Base-by-base conservation (phyloP, 2,113 vertebrate species). In the Nestor notabilis region DNA sequence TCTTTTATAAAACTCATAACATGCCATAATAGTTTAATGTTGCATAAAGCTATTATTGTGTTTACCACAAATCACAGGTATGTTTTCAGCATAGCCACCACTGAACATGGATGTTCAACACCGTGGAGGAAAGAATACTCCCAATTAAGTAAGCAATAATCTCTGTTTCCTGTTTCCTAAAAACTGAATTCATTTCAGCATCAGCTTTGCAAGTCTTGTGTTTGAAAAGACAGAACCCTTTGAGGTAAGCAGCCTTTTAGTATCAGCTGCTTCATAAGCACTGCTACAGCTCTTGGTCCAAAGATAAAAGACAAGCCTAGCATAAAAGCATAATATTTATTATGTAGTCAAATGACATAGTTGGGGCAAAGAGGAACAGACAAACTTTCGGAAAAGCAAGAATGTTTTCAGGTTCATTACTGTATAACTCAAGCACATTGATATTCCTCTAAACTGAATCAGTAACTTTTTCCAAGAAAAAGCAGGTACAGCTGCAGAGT, bases 281-380 rank as follows among this genome's bases (percentile, higher is more conserved):
- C 50, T 6, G 41, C 64, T 61, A 52, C 25, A 90, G 82, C 60
- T n/a, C 46, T 0, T 2, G 10, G 17, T 46, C 64, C 29, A 71
- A 87, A 96, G 83, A 96, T 94, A 64, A 96, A 96, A 96, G 89
- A 83, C 60, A 74, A 81, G 49, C 37, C 86, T 43, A 69, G 53
- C n/a, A 86, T 2, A 80, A 80, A 74, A 80, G 39, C 28, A 14
- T 17, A 91, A 49, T 77, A 91, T 60, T 84, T 92, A 89, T 91
- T 84, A 90, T 10, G 41, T 87, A 81, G 50, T 13, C 29, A 74
- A 13, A 16, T 84, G 91, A 91, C 80, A 75, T 5, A 86, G 89
- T 1, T 81, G 35, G 78, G 79, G 87, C 87, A 53, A 87, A 75
- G 39, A 87, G 28, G 43, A 94, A 82, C 46, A 89, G 68, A 90